Evolutionary conservation across 2,797 vertebrate genomes (phyloP).

Genomic region (Helicolenus hilgendorfi): DNA sequence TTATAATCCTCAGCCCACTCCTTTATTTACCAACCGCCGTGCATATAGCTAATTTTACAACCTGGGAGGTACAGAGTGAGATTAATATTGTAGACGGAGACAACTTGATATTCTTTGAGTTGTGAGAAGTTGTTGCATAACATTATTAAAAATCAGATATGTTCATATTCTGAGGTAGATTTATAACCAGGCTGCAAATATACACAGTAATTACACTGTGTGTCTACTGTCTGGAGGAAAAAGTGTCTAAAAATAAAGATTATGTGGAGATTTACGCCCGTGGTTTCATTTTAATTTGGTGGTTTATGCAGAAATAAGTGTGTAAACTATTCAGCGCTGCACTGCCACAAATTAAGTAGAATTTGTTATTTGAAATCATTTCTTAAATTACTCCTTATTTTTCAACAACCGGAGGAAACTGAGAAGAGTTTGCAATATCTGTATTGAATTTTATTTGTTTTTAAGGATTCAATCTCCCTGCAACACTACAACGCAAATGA

Average conservation of each 20-base stretch:
- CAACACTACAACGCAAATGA: not conserved
- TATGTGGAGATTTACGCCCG: not conserved
- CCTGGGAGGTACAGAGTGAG: not conserved
- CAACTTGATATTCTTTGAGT: not conserved
- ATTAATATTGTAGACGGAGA: not conserved
- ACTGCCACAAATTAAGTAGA: not conserved
- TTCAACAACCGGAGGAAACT: not conserved
- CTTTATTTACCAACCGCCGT: not conserved
- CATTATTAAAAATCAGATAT: conserved; percentile 13
- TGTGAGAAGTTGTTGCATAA: not conserved
- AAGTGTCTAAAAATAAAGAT: not conserved
- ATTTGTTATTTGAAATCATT: not conserved
- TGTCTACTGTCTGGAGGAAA: not conserved
- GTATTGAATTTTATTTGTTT: not conserved
- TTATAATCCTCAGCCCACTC: not conserved
- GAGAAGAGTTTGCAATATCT: not conserved
- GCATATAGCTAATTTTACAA: conserved; percentile 2
- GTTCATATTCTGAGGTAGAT: not conserved
- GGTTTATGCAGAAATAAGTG: not conserved
- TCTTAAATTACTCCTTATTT: not conserved
- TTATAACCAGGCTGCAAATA: not conserved
- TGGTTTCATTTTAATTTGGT: not conserved
- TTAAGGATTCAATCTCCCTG: not conserved
- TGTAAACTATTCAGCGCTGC: not conserved
- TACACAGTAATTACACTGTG: not conserved